Base-by-base conservation (phyloP, 2,113 vertebrate species). In the Periophthalmodon schlosseri region DNA sequence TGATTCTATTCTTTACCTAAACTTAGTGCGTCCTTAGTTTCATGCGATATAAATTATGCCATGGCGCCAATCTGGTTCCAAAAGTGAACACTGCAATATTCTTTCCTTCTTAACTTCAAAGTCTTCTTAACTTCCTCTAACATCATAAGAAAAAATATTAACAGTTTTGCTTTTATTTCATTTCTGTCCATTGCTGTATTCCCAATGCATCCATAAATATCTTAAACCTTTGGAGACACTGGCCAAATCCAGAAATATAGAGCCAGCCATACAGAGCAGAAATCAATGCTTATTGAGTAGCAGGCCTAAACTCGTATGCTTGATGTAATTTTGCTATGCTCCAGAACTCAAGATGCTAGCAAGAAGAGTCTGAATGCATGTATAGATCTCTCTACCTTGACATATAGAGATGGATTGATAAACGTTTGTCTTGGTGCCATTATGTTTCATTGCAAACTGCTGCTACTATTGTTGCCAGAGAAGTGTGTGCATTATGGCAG, bases 201-300 rank as follows among this genome's bases (percentile, higher is more conserved):
- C 24, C 24, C 72, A 14, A 11, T 79, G 44, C 36, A 73, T 47
- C 65, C 34, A 73, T 74, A 64, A 77, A 82, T 81, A 76, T 70
- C 57, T 23, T 72, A 63, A 82, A 23, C 73, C 58, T 36, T 36
- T 14, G 68, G 79, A 79, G 79, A 82, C 13, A 74, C n/a, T 69
- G 70, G 75, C 61, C 72, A 68, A 73, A 72, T 78, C 56, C 61
- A 70, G 58, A 79, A 69, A 70, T 72, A 68, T 75, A 61, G 86
- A 85, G 79, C 44, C 23, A 58, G 14, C 73, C 44, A 34, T 72
- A 67, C 44, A 21, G 46, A 33, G 56, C 39, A 60, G 68, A 68
- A 61, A 84, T 88, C 86, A 57, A 81, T 89, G 28, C 66, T 77
- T 76, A 86, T 76, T 57, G 15, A 49, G 65, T 87, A 79, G 73